Evolutionary conservation across 2,113 vertebrate genomes (phyloP).

Genomic region (Muscicapa adusta): DNA sequence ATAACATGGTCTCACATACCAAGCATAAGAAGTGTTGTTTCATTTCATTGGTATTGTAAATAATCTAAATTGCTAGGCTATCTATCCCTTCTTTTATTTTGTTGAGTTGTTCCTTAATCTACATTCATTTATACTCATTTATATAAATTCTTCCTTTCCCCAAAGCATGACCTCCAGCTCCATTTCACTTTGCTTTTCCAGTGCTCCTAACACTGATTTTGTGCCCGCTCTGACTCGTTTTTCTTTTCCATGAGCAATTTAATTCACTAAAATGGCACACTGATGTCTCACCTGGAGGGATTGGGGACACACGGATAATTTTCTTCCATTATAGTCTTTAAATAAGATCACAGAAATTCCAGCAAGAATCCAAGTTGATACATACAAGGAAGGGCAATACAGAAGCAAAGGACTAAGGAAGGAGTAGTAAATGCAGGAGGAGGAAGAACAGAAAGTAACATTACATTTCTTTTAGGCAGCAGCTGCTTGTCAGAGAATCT

Average conservation of each 20-base stretch:
- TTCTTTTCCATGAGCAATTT: not conserved
- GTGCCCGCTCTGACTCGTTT: not conserved
- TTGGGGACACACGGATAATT: not conserved
- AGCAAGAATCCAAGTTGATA: not conserved
- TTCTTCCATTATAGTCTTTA: not conserved
- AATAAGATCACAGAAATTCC: not conserved
- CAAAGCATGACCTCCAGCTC: not conserved
- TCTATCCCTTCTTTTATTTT: not conserved
- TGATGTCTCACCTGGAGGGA: not conserved
- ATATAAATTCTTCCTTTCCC: not conserved
- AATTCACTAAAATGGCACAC: not conserved
- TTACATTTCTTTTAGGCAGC: not conserved
- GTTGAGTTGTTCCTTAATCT: not conserved
- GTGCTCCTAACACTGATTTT: not conserved
- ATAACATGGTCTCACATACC: not conserved
- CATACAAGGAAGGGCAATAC: not conserved
- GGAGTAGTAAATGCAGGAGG: not conserved
- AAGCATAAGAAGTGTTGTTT: not conserved
- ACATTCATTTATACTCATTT: not conserved
- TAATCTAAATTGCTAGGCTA: not conserved
- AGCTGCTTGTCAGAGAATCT: not conserved
- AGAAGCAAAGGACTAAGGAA: not conserved
- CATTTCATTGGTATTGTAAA: not conserved
- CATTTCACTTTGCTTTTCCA: not conserved
- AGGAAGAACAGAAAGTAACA: not conserved